Evolutionary conservation across 2,888 invertebrate genomes (phyloP).

Genomic region (Crossocerus cetratus): DNA sequence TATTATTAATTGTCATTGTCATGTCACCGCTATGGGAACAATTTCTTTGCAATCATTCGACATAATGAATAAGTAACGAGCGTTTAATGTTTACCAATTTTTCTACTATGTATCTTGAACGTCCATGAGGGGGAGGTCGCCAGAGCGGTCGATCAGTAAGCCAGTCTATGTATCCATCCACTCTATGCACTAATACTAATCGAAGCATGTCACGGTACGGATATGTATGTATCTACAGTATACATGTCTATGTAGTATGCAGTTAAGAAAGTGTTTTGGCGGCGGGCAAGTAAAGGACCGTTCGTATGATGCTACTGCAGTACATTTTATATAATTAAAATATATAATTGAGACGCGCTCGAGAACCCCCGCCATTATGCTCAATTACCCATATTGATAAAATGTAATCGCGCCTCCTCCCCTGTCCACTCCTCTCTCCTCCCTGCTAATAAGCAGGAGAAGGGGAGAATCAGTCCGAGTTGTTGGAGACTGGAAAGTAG

Average conservation of each 20-base stretch:
- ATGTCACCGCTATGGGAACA: not conserved
- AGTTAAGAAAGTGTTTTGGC: conserved; percentile 9
- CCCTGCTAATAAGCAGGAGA: conserved; percentile 10
- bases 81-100: not conserved
- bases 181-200: not conserved
- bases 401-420: conserved; percentile 4
- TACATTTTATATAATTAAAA: conserved; percentile 33
- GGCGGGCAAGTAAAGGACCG: conserved; percentile 30
- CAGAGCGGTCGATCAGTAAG: conserved; percentile 40
- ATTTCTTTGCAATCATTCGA: conserved; percentile 1
- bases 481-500: not conserved
- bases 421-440: too few relatives aligned
- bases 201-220: too few relatives aligned
- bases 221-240: too few relatives aligned
- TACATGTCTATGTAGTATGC: too few relatives aligned
- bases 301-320: not conserved
- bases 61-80: conserved; percentile 4
- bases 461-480: conserved; percentile 5
- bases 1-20: too few relatives aligned
- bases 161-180: conserved; percentile 13
- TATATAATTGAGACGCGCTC: conserved; percentile 10
- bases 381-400: conserved; percentile 20
- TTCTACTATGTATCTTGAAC: too few relatives aligned
- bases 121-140: not conserved
- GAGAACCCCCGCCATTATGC: conserved; percentile 15